Base-by-base conservation (phyloP, 1,140 invertebrate species). In the Notospermus geniculatus region DNA sequence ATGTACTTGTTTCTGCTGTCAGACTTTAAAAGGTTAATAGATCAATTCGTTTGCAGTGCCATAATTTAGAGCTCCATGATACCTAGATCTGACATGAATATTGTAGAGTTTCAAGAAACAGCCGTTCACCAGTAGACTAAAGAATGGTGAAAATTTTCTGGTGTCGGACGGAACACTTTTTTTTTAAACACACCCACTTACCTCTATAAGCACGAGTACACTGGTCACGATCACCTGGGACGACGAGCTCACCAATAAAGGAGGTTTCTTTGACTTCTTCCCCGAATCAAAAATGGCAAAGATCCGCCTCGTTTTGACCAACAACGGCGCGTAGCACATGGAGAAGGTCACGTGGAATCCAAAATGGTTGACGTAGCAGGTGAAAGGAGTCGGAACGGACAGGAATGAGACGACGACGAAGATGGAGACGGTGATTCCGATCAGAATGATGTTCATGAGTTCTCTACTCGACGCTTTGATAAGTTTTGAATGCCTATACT, bases 251-350 rank as follows among this genome's bases (percentile, higher is more conserved):
- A 71, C 60, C 28, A 73, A 64, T 0, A 30, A 29, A 1, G 71
- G 73, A 29, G 62, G 36, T 36, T 60, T 53, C 4, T 62, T 64
- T 7, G 60, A 60, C 28, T 63, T 68, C 7, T 59, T 60, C 59
- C 92, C 89, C 2, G 90, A 90, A 66, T 91, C 89, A 81, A 97
- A 96, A 68, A 97, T 96, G 19, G 93, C 83, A 1, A 91, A 87
- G 64, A 96, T 96, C 15, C 71, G 84, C 82, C 94, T 95, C 2
- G 93, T 95, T 81, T 95, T 95, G 1, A 92, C 95, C 22, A 96
- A 80, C 0, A 97, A 82, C 2, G 93, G 91, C 0, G 91, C 91
- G 79, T 96, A 96, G 13, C 95, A 90, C 0, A 95, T 88, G 0
- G 92, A 91, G 81, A 96, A 96, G 72, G 91, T 92, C 72, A 95